These are phyloP conservation scores for Apodemia mormo DNA, from an alignment of 2,888 invertebrate genomes.

Conservation along the genomic window DNA sequence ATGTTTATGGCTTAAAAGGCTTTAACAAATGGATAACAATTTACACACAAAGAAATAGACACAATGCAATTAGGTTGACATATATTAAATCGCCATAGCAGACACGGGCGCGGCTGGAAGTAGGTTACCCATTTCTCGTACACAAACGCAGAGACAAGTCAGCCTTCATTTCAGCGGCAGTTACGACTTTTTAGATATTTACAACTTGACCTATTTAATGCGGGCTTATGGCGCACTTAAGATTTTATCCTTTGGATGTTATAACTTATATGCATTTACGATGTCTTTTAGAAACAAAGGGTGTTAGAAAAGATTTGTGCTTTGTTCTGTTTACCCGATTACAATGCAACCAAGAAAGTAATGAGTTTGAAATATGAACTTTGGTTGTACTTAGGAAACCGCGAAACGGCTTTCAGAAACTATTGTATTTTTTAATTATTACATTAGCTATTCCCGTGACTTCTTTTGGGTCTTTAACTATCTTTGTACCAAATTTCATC, in stretches of 20 bases:
- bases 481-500: no score
- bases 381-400: no score
- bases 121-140: conserved; percentile 75
- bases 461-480: no score
- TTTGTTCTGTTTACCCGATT: no score
- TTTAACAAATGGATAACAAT: neutral
- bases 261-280: neutral
- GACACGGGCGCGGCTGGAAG: conserved; percentile 66
- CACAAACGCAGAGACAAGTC: conserved; percentile 53
- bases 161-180: conserved; percentile 48
- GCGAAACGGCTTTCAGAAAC: no score
- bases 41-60: conserved; percentile 41
- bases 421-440: no score
- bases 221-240: conserved; percentile 43
- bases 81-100: conserved; percentile 44
- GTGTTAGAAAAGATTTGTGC: conserved; percentile 20
- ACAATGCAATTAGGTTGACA: conserved; percentile 65
- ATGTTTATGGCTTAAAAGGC: neutral
- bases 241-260: conserved; percentile 27
- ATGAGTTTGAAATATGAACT: no score
- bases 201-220: conserved; percentile 54
- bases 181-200: conserved; percentile 58
- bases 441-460: no score
- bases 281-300: conserved; percentile 15
- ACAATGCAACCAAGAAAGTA: no score